These are phyloP conservation scores for Heliothis peltigera DNA, from an alignment of 2,888 invertebrate species.

Conservation along the genomic window DNA sequence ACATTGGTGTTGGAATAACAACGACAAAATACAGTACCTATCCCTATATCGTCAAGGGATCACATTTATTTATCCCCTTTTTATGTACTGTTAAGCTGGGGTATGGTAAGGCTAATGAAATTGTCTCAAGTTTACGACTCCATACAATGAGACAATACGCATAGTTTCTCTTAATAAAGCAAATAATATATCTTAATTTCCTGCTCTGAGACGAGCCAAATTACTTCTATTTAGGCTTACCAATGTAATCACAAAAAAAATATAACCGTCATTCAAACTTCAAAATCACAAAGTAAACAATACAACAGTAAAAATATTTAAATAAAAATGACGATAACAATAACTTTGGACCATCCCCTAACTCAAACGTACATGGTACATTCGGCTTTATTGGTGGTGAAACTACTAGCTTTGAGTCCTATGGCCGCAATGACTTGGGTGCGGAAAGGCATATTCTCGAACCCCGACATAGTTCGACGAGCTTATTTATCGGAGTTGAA, in stretches of 20 bases:
- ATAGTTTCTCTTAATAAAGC: constrained; percentile 5
- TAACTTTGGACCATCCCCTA: constrained; percentile 69
- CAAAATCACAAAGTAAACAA: constrained; percentile 33
- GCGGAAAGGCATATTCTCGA: constrained; percentile 68
- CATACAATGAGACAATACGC: constrained; percentile 3
- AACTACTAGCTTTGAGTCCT: constrained; percentile 72
- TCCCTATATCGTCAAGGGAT: constrained; percentile 9
- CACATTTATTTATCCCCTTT: constrained; percentile 9
- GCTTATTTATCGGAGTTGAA: constrained; percentile 78
- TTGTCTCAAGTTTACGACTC: constrained; percentile 22
- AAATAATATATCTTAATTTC: constrained; percentile 6
- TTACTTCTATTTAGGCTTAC: constrained; percentile 1
- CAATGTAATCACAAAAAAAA: constrained; percentile 25
- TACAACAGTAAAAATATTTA: not conserved
- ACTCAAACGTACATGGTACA: constrained; percentile 75
- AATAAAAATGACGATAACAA: constrained; percentile 61
- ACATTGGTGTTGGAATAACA: not conserved
- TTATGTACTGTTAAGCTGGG: constrained; percentile 1
- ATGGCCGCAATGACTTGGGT: constrained; percentile 75
- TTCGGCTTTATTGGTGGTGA: constrained; percentile 72
- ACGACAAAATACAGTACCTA: not conserved
- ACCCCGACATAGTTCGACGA: constrained; percentile 68
- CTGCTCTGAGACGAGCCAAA: constrained; percentile 7
- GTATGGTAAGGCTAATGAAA: constrained; percentile 20
- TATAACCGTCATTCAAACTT: constrained; percentile 22